Evolutionary conservation across 2,888 invertebrate species (phyloP).

Genomic region (Noctuana brunneofusca): DNA sequence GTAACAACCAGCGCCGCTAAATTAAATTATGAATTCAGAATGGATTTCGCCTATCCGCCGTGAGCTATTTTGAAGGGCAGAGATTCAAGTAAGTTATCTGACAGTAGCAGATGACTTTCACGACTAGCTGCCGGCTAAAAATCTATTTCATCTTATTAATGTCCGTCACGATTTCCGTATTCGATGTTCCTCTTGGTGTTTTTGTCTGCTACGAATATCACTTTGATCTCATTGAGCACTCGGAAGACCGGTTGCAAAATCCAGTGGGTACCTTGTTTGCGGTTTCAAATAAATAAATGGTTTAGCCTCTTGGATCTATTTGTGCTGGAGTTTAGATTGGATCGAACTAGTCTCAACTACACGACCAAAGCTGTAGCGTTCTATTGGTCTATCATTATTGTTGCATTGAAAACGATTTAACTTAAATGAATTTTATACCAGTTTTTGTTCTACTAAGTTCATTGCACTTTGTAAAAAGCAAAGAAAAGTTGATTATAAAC

Average conservation of each 20-base stretch:
- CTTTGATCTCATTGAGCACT: conserved; percentile 30
- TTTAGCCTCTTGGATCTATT: conserved; percentile 28
- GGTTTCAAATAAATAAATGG: conserved; percentile 31
- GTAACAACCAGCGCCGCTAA: conserved; percentile 49
- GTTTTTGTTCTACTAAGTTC: neutral
- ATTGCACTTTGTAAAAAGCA: neutral
- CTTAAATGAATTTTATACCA: conserved; percentile 8
- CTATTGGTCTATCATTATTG: conserved; percentile 20
- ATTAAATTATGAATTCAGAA: conserved; percentile 73
- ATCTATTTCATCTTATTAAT: conserved; percentile 38
- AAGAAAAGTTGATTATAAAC: no score
- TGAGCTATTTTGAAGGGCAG: conserved; percentile 55
- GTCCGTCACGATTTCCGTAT: conserved; percentile 38
- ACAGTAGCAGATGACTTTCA: conserved; percentile 42
- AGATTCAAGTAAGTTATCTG: conserved; percentile 45
- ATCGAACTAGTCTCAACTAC: conserved; percentile 27
- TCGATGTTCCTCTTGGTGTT: conserved; percentile 33
- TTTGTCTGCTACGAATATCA: conserved; percentile 32
- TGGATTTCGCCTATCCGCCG: conserved; percentile 60
- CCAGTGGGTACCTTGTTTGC: conserved; percentile 31
- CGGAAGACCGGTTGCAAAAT: conserved; percentile 33
- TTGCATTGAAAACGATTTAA: conserved; percentile 24
- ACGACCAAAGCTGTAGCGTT: conserved; percentile 18
- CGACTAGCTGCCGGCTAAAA: conserved; percentile 40
- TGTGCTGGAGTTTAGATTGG: conserved; percentile 31